Conservation (phyloP, 2,797 vertebrate genomes). For the Echiichthys vipera region DNA sequence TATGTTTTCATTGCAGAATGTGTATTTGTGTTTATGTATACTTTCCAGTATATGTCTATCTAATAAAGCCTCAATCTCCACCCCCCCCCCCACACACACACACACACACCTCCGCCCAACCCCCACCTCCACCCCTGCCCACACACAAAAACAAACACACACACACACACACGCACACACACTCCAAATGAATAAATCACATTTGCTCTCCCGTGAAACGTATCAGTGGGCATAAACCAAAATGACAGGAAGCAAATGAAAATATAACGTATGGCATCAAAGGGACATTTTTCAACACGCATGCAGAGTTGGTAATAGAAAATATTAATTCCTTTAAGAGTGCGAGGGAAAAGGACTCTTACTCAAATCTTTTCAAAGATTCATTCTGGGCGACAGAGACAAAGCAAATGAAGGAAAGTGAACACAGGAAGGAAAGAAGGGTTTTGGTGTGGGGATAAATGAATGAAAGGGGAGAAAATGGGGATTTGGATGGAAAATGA, state of each 20-base stretch:
- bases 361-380: conserved; percentile 35
- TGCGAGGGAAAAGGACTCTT: conserved; percentile 24
- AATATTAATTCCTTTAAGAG: conserved; percentile 63
- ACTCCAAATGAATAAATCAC: conserved; percentile 61
- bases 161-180: conserved; percentile 18
- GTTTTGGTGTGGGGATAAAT: conserved; percentile 3
- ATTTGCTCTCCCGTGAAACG: conserved; percentile 62
- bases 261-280: conserved; percentile 71
- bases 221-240: conserved; percentile 68
- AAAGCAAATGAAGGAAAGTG: conserved; percentile 22
- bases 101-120: no score
- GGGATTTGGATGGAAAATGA: conserved; percentile 35
- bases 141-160: conserved; percentile 12
- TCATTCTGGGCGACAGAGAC: conserved; percentile 23
- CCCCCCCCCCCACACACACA: conserved; percentile 23
- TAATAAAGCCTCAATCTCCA: conserved; percentile 14
- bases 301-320: conserved; percentile 64
- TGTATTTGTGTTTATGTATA: background rate
- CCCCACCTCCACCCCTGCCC: no score
- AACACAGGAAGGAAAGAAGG: background rate
- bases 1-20: background rate
- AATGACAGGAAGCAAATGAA: conserved; percentile 77
- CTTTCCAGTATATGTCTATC: conserved; percentile 1
- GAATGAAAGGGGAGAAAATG: conserved; percentile 14
- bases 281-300: conserved; percentile 63